Conservation (phyloP, 2,797 vertebrate genomes). For the Nannoperca australis region DNA sequence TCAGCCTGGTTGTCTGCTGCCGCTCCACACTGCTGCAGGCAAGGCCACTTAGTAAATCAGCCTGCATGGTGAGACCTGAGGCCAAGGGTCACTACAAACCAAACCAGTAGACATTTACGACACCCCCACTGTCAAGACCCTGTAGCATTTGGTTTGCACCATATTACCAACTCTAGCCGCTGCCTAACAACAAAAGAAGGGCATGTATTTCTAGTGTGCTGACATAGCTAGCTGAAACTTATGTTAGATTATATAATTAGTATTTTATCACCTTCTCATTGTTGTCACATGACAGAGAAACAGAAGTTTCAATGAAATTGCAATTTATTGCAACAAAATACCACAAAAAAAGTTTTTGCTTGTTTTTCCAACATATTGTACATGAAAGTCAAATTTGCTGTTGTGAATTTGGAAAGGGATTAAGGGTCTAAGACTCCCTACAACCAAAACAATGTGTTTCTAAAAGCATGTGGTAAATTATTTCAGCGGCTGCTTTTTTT, state of each 20-base stretch:
- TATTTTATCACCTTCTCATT: not conserved
- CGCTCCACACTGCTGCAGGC: slow-evolving; percentile 84
- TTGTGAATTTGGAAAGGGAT: not conserved
- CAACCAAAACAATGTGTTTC: not conserved
- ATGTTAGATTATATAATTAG: slow-evolving; percentile 2
- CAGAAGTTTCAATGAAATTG: not conserved
- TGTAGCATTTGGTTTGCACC: slow-evolving; percentile 36
- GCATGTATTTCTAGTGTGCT: slow-evolving; percentile 1
- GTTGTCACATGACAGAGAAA: slow-evolving; percentile 2
- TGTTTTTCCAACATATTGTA: not conserved
- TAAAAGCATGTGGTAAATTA: not conserved
- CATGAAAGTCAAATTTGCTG: not conserved
- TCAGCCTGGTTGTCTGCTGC: slow-evolving; percentile 83
- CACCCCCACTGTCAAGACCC: slow-evolving; percentile 43
- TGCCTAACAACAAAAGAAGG: slow-evolving; percentile 21
- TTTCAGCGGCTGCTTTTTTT: slow-evolving; percentile 3
- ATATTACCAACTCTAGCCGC: slow-evolving; percentile 34
- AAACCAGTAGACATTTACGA: slow-evolving; percentile 77
- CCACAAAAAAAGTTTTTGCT: not conserved
- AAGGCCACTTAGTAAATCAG: slow-evolving; percentile 88
- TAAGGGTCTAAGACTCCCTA: not conserved
- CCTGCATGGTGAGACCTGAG: slow-evolving; percentile 87
- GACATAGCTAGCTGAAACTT: not conserved
- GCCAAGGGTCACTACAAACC: slow-evolving; percentile 87
- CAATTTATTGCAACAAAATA: slow-evolving; percentile 7